Percentiles rank a stretch among this genome's conserved stretches.
These are phyloP conservation scores for Pristionchus maxplancki DNA, from an alignment of 2,888 invertebrate genomes.

Conservation along the genomic window DNA sequence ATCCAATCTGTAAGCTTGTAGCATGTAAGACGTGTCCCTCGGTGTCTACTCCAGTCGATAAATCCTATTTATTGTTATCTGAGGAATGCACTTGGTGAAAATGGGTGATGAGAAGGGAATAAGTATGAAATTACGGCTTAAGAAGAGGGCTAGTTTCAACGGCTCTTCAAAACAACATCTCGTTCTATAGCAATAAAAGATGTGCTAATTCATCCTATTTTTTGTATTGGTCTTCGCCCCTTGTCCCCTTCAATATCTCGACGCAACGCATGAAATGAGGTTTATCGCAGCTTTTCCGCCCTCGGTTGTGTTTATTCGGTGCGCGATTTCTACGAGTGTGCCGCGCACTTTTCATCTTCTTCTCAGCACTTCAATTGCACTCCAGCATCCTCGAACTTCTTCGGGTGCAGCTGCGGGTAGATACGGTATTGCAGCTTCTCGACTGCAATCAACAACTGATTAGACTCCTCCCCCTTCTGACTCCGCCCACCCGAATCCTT, in stretches of 20 bases:
- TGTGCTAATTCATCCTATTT: too few relatives aligned
- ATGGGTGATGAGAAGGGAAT: too few relatives aligned
- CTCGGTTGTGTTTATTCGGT: constrained; percentile 28
- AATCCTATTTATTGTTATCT: neutral
- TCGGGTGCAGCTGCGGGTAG: constrained; percentile 31
- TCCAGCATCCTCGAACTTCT: constrained; percentile 12
- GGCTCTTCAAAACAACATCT: too few relatives aligned
- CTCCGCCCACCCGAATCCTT: constrained; percentile 23
- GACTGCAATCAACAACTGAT: neutral
- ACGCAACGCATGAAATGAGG: constrained; percentile 41
- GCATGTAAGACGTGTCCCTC: neutral
- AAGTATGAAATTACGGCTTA: too few relatives aligned
- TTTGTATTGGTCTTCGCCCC: too few relatives aligned
- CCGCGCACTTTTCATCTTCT: constrained; percentile 1
- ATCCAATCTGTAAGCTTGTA: neutral
- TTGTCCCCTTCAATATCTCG: neutral
- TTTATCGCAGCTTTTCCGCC: constrained; percentile 32
- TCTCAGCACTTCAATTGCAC: constrained; percentile 33
- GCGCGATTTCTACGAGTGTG: neutral
- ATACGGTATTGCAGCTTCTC: constrained; percentile 46
- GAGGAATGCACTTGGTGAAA: neutral
- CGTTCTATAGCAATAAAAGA: too few relatives aligned
- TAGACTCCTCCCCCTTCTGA: neutral
- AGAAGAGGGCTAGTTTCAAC: too few relatives aligned
- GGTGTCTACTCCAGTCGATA: constrained; percentile 12